These are phyloP conservation scores for Fregata magnificens DNA, from an alignment of 2,113 vertebrate genomes.

Conservation along the genomic window DNA sequence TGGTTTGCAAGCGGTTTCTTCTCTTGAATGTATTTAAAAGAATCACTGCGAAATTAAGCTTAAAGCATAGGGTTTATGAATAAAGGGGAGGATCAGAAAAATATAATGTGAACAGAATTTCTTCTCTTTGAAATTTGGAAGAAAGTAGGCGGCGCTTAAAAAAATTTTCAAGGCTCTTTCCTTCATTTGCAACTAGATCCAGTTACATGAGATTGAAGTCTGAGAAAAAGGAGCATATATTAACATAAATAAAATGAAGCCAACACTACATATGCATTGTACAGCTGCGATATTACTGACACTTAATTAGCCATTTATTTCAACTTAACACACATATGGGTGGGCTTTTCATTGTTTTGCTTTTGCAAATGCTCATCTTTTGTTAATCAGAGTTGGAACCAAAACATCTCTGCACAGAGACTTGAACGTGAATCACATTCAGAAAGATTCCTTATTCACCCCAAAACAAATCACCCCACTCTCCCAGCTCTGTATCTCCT, in stretches of 20 bases:
- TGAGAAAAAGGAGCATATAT: not conserved
- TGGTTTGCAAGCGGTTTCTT: not conserved
- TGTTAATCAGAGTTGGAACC: not conserved
- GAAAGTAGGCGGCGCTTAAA: not conserved
- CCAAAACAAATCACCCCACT: not conserved
- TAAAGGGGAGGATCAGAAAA: not conserved
- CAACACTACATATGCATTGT: not conserved
- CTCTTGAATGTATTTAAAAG: not conserved
- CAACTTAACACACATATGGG: not conserved
- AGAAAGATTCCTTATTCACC: not conserved
- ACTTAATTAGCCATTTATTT: not conserved
- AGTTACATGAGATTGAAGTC: not conserved
- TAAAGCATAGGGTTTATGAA: not conserved
- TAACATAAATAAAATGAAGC: not conserved
- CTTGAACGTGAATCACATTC: not conserved
- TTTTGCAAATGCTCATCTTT: not conserved
- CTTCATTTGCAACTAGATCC: not conserved
- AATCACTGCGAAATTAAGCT: not conserved
- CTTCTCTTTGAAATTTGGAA: not conserved
- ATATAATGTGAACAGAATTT: not conserved
- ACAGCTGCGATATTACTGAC: not conserved
- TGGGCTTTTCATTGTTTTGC: not conserved
- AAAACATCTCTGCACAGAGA: not conserved
- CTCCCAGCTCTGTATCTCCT: not conserved
- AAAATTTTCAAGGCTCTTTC: not conserved